phyloP scores from a whole-genome alignment of 1,140 invertebrate genomes.

The Notospermus geniculatus region DNA sequence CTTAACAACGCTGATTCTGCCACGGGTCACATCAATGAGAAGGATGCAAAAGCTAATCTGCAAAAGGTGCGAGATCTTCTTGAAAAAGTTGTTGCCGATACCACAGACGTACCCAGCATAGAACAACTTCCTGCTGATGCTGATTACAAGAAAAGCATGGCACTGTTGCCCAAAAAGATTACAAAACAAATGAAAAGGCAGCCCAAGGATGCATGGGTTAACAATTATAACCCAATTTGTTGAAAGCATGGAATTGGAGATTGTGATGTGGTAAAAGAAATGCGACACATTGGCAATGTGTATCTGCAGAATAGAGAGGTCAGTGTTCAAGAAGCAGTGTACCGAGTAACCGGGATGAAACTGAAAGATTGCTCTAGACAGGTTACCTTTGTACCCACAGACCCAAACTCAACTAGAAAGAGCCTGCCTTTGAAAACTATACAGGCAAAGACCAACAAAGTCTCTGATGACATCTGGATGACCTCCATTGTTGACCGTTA shows the following conservation, averaged over 20 bases:
- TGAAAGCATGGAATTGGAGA: constrained; percentile 19
- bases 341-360: constrained; percentile 12
- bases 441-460: too few relatives aligned
- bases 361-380: constrained; percentile 18
- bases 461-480: too few relatives aligned
- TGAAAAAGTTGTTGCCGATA: background rate
- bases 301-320: constrained; percentile 22
- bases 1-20: too few relatives aligned
- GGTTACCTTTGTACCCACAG: constrained; percentile 7
- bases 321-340: constrained; percentile 21
- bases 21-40: background rate
- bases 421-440: constrained; percentile 7
- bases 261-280: too few relatives aligned
- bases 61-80: too few relatives aligned
- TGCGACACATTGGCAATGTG: too few relatives aligned
- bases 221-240: too few relatives aligned
- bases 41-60: constrained; percentile 10
- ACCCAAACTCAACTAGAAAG: background rate
- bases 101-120: background rate
- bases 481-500: too few relatives aligned
- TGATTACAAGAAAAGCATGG: constrained; percentile 9
- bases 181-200: constrained; percentile 10
- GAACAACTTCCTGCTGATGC: background rate
- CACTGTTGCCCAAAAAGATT: constrained; percentile 9
- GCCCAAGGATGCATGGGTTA: too few relatives aligned